Conservation (phyloP, 2,113 vertebrate genomes). For the Atractosteus spatula region DNA sequence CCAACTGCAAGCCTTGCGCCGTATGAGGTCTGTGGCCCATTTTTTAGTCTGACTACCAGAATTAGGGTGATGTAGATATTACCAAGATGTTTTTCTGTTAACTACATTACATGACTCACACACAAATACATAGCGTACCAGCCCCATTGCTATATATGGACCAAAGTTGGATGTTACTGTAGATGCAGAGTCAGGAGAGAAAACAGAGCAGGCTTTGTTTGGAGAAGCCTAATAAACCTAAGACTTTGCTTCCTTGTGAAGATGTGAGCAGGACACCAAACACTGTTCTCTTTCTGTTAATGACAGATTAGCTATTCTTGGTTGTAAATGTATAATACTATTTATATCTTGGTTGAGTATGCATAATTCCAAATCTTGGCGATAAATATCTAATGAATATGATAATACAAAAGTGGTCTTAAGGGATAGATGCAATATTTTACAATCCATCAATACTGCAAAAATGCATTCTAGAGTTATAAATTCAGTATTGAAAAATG, state of each 20-base stretch:
- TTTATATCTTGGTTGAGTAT: no score
- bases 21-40: no score
- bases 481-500: no score
- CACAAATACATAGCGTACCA: not conserved
- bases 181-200: not conserved
- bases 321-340: not conserved
- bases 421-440: no score
- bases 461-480: no score
- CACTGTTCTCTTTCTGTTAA: not conserved
- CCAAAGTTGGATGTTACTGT: not conserved
- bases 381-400: no score
- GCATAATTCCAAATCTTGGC: no score
- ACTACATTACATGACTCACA: slow-evolving; percentile 9
- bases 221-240: slow-evolving; percentile 2
- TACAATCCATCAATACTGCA: no score
- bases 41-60: slow-evolving; percentile 16
- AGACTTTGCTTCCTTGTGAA: not conserved
- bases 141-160: slow-evolving; percentile 7
- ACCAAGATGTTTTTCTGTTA: slow-evolving; percentile 19
- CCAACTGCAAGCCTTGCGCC: no score
- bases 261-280: not conserved
- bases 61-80: slow-evolving; percentile 23
- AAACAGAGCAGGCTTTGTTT: slow-evolving; percentile 26
- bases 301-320: not conserved
- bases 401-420: no score